Evolutionary conservation across 2,888 invertebrate genomes (phyloP).

Genomic region (Harmothoe impar): DNA sequence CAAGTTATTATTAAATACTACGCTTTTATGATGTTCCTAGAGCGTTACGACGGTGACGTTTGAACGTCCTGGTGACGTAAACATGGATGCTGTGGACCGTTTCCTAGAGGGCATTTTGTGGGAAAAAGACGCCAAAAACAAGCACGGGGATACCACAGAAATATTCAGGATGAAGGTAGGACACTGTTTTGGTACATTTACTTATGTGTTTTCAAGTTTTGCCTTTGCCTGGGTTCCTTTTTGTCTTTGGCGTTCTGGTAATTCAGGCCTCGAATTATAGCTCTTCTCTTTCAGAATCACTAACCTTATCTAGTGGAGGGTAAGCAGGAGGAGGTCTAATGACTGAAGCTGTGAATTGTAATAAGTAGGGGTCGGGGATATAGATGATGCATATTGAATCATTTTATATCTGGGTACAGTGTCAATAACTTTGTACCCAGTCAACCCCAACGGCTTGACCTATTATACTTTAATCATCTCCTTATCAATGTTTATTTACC

Average conservation of each 20-base stretch:
- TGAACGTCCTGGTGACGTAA: slow-evolving; percentile 74
- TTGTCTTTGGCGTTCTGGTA: background rate
- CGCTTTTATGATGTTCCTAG: slow-evolving; percentile 69
- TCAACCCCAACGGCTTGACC: too few species aligned
- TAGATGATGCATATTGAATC: too few species aligned
- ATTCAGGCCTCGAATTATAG: background rate
- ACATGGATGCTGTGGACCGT: slow-evolving; percentile 74
- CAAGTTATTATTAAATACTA: too few species aligned
- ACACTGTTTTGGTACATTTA: too few species aligned
- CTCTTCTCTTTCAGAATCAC: background rate
- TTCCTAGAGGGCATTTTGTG: slow-evolving; percentile 81
- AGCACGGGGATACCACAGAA: slow-evolving; percentile 74
- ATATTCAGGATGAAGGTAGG: slow-evolving; percentile 80
- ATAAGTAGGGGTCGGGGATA: too few species aligned
- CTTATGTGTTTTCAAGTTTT: too few species aligned
- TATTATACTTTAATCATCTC: background rate
- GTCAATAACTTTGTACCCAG: too few species aligned
- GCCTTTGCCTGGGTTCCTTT: background rate
- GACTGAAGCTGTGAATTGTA: background rate
- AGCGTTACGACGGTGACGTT: slow-evolving; percentile 79
- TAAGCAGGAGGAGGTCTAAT: too few species aligned
- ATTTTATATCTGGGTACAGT: background rate
- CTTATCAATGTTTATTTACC: background rate
- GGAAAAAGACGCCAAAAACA: slow-evolving; percentile 78
- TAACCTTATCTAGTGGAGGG: too few species aligned